A percentile compares a stretch with the other conserved stretches of the same genome.
These are phyloP conservation scores for Helogale parvula DNA, from an alignment of 2,113 vertebrate genomes.

Conservation along the genomic window DNA sequence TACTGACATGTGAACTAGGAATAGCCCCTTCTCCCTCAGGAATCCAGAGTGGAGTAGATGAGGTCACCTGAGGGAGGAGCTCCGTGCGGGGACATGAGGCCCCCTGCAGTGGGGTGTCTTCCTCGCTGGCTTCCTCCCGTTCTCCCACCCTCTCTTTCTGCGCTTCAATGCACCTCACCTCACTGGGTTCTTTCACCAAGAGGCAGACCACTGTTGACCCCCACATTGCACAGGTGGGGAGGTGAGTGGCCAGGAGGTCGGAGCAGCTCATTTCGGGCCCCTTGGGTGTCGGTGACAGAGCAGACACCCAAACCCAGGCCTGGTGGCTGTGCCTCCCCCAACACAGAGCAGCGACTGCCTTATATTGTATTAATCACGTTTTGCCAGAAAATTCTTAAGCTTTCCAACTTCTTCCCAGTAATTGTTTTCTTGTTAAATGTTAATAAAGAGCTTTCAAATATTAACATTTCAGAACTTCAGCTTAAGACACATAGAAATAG, in stretches of 20 bases:
- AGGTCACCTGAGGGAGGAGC: rapidly evolving
- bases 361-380: not conserved
- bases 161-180: not conserved
- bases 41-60: not conserved
- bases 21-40: not conserved
- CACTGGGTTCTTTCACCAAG: not conserved
- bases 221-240: rapidly evolving
- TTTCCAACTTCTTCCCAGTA: not conserved
- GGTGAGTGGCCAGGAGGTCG: rapidly evolving
- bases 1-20: not conserved
- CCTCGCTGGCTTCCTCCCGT: no score
- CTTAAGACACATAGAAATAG: not conserved
- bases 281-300: not conserved
- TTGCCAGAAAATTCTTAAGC: conserved; percentile 7
- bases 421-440: not conserved
- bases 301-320: not conserved
- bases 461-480: not conserved
- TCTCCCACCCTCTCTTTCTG: not conserved
- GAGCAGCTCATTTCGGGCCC: rapidly evolving
- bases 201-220: not conserved
- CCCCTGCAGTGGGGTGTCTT: rapidly evolving
- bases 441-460: not conserved
- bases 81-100: no score
- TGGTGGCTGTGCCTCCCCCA: not conserved
- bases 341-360: not conserved